Evolutionary conservation across 2,888 invertebrate species (phyloP).

Genomic region (Tryphoninae sp.): DNA sequence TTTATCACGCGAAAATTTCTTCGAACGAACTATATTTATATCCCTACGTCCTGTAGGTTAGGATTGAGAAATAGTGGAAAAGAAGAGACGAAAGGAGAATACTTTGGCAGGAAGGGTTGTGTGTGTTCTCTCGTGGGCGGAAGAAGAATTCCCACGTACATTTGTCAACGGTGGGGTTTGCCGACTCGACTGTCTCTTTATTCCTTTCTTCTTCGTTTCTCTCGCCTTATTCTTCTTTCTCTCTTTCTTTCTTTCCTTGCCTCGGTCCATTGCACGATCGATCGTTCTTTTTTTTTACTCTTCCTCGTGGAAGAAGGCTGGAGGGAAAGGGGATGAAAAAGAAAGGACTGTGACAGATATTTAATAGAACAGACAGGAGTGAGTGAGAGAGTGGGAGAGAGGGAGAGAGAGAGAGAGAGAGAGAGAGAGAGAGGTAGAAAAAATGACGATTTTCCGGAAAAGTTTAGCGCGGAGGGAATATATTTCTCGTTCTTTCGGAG

Average conservation of each 20-base stretch:
- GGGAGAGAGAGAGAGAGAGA: slow-evolving; percentile 6
- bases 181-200: slow-evolving; percentile 49
- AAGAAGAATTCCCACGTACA: slow-evolving; percentile 57
- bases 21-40: too few species aligned
- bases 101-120: neutral
- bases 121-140: slow-evolving; percentile 28
- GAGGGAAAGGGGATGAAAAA: neutral
- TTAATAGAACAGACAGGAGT: slow-evolving; percentile 22
- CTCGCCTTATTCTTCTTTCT: slow-evolving; percentile 21
- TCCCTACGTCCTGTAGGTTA: neutral
- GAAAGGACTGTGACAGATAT: slow-evolving; percentile 31
- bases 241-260: slow-evolving; percentile 24
- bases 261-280: neutral
- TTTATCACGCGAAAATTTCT: too few species aligned
- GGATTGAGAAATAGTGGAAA: neutral
- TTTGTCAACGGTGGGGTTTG: slow-evolving; percentile 53
- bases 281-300: slow-evolving; percentile 6
- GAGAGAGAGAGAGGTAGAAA: neutral
- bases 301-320: slow-evolving; percentile 38
- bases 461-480: slow-evolving; percentile 13
- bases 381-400: slow-evolving; percentile 1
- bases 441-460: slow-evolving; percentile 38
- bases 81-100: neutral
- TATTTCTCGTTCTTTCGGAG: too few species aligned
- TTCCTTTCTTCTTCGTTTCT: slow-evolving; percentile 16